Percentiles rank a stretch among this genome's conserved stretches.
Conservation (phyloP, 2,113 vertebrate species). For the Daubentonia madagascariensis region DNA sequence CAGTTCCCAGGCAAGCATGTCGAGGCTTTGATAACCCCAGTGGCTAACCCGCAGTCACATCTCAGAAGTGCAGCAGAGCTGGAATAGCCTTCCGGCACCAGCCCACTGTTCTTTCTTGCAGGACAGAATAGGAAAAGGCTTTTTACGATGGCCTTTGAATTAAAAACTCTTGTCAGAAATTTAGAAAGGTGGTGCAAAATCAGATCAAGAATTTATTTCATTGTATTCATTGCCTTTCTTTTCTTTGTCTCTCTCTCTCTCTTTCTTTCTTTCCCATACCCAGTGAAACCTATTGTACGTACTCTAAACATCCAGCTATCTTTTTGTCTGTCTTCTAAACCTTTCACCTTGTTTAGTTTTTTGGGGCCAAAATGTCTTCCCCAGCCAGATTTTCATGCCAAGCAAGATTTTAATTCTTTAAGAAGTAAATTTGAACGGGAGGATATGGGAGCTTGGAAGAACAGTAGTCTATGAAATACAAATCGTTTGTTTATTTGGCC, state of each 20-base stretch:
- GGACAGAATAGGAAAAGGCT: not conserved
- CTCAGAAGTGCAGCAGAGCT: not conserved
- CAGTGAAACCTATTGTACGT: not conserved
- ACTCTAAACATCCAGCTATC: not conserved
- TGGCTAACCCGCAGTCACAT: not conserved
- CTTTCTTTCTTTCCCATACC: not conserved
- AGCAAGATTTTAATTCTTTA: not conserved
- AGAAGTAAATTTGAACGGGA: constrained; percentile 29
- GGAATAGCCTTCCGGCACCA: fast-evolving
- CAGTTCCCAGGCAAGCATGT: not conserved
- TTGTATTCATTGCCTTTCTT: not conserved
- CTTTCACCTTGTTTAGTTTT: not conserved
- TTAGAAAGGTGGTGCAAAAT: not conserved
- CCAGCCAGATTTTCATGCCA: not conserved
- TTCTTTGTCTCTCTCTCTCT: not conserved
- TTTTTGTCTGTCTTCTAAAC: not conserved
- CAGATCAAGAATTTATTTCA: not conserved
- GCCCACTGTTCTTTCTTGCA: not conserved
- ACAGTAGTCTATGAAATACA: constrained; percentile 22
- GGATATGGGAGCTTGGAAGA: not conserved
- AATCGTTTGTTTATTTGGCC: not conserved
- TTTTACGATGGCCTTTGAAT: not conserved
- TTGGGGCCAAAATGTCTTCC: not conserved
- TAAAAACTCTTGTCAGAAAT: not conserved
- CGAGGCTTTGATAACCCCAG: not conserved